These are phyloP conservation scores for Pipa parva DNA, from an alignment of 2,113 vertebrate genomes.

Conservation along the genomic window DNA sequence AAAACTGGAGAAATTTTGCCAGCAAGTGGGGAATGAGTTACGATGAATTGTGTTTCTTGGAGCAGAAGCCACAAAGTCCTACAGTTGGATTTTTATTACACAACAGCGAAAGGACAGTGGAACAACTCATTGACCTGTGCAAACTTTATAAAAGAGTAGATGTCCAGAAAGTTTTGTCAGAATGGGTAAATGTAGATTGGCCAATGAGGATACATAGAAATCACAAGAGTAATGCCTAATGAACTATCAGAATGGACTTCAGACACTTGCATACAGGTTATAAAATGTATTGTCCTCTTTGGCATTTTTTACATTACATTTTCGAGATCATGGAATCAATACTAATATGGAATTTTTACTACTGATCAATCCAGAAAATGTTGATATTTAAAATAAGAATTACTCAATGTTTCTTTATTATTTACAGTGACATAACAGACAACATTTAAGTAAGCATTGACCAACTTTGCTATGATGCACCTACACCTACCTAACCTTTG, in stretches of 20 bases:
- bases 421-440: too few species aligned
- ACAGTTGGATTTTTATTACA: conserved; percentile 89
- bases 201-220: conserved; percentile 73
- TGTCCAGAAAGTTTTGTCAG: conserved; percentile 83
- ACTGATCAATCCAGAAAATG: too few species aligned
- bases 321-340: too few species aligned
- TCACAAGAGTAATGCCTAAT: conserved; percentile 61
- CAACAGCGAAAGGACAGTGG: conserved; percentile 88
- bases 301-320: too few species aligned
- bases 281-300: background rate
- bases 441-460: too few species aligned
- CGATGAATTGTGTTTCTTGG: conserved; percentile 89
- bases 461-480: too few species aligned
- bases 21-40: conserved; percentile 98
- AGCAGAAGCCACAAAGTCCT: conserved; percentile 90
- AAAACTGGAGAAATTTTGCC: conserved; percentile 98
- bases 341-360: too few species aligned
- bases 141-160: conserved; percentile 87
- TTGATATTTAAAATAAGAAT: too few species aligned
- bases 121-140: conserved; percentile 89
- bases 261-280: background rate
- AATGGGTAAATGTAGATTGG: conserved; percentile 93
- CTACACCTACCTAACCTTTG: too few species aligned
- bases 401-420: too few species aligned
- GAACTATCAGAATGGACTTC: conserved; percentile 6